phyloP scores from a whole-genome alignment of 2,797 vertebrate genomes.

The Acanthiza pusilla region DNA sequence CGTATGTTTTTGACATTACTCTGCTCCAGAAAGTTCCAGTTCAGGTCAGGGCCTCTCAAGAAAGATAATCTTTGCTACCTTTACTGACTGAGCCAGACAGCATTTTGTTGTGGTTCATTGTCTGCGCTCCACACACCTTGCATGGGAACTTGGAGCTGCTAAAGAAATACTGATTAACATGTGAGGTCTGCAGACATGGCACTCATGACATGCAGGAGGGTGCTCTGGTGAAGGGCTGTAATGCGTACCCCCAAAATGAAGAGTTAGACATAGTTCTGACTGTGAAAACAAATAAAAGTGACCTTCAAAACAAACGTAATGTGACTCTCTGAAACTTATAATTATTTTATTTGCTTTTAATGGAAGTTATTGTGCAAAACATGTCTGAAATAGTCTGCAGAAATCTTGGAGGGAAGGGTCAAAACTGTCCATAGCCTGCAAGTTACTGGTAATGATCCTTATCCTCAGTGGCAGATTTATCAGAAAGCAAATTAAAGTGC shows the following conservation, averaged over 20 bases:
- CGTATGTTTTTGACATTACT: not conserved
- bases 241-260: not conserved
- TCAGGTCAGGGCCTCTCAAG: not conserved
- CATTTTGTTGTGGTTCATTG: not conserved
- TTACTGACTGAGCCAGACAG: not conserved
- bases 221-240: not conserved
- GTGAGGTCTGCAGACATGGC: not conserved
- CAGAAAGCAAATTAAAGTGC: not conserved
- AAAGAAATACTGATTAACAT: not conserved
- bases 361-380: not conserved
- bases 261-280: not conserved
- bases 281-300: not conserved
- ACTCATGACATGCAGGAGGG: rapidly evolving
- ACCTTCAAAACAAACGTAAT: not conserved
- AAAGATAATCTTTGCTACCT: not conserved
- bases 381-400: not conserved
- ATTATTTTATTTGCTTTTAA: not conserved
- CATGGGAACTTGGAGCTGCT: not conserved
- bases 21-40: not conserved
- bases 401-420: not conserved
- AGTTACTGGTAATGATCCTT: not conserved
- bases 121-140: not conserved
- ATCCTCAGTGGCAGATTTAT: not conserved
- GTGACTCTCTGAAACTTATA: not conserved
- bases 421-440: not conserved